A percentile compares a stretch with the other conserved stretches of the same genome.
Conservation (phyloP, 2,113 vertebrate species). For the Echinops telfairi region DNA sequence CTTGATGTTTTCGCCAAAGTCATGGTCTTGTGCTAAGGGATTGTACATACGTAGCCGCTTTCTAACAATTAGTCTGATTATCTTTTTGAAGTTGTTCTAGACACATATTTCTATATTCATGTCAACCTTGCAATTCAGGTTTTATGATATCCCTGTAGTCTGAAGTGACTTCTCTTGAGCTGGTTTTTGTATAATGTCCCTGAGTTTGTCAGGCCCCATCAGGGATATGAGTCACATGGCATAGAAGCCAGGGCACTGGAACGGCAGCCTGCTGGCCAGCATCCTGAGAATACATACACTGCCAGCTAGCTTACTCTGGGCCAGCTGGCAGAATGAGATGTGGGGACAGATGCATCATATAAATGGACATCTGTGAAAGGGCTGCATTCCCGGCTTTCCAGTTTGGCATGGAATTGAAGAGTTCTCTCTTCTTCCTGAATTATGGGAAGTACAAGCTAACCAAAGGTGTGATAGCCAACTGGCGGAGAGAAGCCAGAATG, state of each 20-base stretch:
- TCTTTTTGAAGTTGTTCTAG: background rate
- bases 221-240: background rate
- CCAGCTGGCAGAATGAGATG: constrained; percentile 74
- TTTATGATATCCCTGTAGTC: constrained; percentile 28
- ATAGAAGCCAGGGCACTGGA: background rate
- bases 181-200: constrained; percentile 28
- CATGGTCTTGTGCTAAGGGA: background rate
- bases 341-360: constrained; percentile 76
- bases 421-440: constrained; percentile 45
- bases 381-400: constrained; percentile 26
- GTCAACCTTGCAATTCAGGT: background rate
- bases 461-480: constrained; percentile 23
- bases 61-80: background rate
- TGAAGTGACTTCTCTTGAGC: background rate
- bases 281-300: constrained; percentile 28
- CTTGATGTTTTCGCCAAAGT: constrained; percentile 2
- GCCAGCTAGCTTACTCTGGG: constrained; percentile 27
- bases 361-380: constrained; percentile 77
- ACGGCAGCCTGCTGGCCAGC: constrained; percentile 43
- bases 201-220: background rate
- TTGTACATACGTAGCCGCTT: background rate
- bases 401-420: constrained; percentile 38
- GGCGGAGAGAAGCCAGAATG: background rate
- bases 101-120: background rate
- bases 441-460: constrained; percentile 42